These are phyloP conservation scores for Myopa tessellatipennis DNA, from an alignment of 2,888 invertebrate species.

Conservation along the genomic window DNA sequence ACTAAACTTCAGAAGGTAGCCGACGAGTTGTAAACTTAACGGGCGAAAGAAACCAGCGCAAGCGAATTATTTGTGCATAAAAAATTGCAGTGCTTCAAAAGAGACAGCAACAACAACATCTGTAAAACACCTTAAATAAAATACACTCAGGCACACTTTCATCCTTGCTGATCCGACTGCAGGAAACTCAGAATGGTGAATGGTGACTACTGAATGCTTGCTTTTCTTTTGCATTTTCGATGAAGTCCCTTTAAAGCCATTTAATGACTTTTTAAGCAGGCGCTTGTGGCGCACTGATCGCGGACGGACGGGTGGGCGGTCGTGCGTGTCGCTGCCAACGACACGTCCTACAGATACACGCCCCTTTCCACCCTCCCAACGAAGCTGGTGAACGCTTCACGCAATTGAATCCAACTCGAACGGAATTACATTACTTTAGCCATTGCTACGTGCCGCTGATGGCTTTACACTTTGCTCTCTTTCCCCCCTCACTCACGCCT, in stretches of 20 bases:
- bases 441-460: constrained; percentile 28
- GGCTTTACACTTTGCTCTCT: constrained; percentile 25
- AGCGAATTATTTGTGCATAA: neutral
- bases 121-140: neutral
- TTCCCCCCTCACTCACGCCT: neutral
- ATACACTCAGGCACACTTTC: neutral
- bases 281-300: no score
- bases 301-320: neutral
- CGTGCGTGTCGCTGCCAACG: neutral
- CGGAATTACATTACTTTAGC: constrained; percentile 23
- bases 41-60: neutral
- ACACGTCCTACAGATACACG: neutral
- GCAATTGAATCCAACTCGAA: constrained; percentile 13
- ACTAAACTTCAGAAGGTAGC: constrained; percentile 24
- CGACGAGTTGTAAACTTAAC: constrained; percentile 18
- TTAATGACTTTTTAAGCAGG: constrained; percentile 22
- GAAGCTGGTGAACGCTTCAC: neutral
- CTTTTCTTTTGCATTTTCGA: constrained; percentile 4
- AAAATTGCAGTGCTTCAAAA: neutral
- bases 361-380: neutral
- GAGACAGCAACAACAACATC: neutral
- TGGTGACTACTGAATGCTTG: no score
- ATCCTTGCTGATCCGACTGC: neutral
- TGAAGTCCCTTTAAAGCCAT: neutral
- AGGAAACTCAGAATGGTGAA: neutral